phyloP scores from a whole-genome alignment of 1,140 invertebrate species.

The Anastatus disparis region DNA sequence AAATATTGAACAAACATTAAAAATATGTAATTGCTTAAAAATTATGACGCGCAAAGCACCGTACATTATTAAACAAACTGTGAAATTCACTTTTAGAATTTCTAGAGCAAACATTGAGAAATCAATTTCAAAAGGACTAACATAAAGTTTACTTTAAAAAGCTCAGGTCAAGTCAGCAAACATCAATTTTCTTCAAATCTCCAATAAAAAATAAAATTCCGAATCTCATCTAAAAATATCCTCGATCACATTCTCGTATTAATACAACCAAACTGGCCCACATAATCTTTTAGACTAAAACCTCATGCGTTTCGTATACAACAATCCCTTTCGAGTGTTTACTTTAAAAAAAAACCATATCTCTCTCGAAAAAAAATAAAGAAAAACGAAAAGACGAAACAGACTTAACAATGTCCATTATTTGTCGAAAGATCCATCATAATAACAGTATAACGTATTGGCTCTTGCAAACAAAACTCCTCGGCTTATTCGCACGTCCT shows the following conservation, averaged over 20 bases:
- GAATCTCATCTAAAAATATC: background rate
- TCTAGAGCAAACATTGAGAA: too few species aligned
- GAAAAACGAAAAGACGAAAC: too few species aligned
- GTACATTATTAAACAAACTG: too few species aligned
- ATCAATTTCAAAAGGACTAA: too few species aligned
- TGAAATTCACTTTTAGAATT: too few species aligned
- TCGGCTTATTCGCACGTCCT: constrained; percentile 39
- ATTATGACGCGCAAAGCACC: too few species aligned
- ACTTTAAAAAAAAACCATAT: background rate
- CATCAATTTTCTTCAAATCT: background rate
- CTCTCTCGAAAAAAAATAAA: background rate
- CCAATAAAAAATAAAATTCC: background rate
- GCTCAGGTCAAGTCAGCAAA: constrained; percentile 20
- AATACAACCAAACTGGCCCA: background rate
- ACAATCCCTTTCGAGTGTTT: constrained; percentile 33
- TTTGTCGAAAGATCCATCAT: constrained; percentile 9
- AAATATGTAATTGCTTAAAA: too few species aligned
- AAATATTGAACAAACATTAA: too few species aligned
- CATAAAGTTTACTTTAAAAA: background rate
- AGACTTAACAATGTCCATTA: constrained; percentile 6
- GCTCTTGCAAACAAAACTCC: constrained; percentile 26
- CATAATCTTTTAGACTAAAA: background rate
- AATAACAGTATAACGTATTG: constrained; percentile 4
- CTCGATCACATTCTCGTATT: background rate
- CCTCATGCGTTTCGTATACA: background rate